Percentiles rank a stretch among this genome's conserved stretches.
Evolutionary conservation across 92 coral and sea anemone genomes (phyloP).

Genomic region (Parazoanthus swiftii): DNA sequence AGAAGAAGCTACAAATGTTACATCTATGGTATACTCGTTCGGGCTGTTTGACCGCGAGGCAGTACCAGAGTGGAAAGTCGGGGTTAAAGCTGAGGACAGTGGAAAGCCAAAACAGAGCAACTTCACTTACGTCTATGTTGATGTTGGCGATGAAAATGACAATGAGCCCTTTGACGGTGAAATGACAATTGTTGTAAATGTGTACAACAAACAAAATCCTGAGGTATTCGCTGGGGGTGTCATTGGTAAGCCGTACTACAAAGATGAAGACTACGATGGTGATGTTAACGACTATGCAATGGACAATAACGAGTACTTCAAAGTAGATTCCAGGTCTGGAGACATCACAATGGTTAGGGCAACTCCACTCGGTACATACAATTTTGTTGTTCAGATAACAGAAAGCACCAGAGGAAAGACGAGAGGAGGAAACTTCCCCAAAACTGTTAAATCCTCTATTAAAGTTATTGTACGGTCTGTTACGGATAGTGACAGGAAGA

Average conservation of each 20-base stretch:
- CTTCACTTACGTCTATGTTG: constrained; percentile 67
- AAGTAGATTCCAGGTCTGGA: constrained; percentile 45
- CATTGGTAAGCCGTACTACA: constrained; percentile 83
- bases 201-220: constrained; percentile 50
- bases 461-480: constrained; percentile 58
- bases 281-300: constrained; percentile 71
- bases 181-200: constrained; percentile 75
- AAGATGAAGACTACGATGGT: constrained; percentile 77
- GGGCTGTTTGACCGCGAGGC: constrained; percentile 69
- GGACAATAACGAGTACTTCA: constrained; percentile 40
- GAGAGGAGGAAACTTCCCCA: constrained; percentile 42
- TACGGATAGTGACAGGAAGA: constrained; percentile 54
- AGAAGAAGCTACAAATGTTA: constrained; percentile 51
- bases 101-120: constrained; percentile 70
- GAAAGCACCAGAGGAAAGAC: constrained; percentile 34
- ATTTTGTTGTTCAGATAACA: constrained; percentile 50
- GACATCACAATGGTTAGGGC: constrained; percentile 51
- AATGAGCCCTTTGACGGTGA: constrained; percentile 83
- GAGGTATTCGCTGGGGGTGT: constrained; percentile 81
- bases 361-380: constrained; percentile 59
- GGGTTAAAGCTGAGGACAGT: constrained; percentile 68
- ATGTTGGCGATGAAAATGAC: constrained; percentile 63
- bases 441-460: constrained; percentile 56
- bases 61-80: constrained; percentile 62
- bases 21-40: constrained; percentile 56